Evolutionary conservation across 2,888 invertebrate genomes (phyloP).

Genomic region (Drosophila testacea): DNA sequence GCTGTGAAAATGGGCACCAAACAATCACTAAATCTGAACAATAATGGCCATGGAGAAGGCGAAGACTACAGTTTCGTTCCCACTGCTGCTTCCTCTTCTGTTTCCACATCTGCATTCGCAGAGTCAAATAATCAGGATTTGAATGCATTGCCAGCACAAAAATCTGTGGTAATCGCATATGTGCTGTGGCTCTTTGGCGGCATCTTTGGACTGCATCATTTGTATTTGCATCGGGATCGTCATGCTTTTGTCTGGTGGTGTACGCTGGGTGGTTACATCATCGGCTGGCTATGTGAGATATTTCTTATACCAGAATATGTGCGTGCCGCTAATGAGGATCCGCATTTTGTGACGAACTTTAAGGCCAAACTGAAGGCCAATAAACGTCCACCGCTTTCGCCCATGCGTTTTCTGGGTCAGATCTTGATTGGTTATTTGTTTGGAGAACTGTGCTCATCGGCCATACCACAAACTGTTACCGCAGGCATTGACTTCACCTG

Average conservation of each 20-base stretch:
- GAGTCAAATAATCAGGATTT: slow-evolving; percentile 40
- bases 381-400: slow-evolving; percentile 93
- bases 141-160: slow-evolving; percentile 81
- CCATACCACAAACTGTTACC: slow-evolving; percentile 91
- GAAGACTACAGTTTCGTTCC: not conserved
- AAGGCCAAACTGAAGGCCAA: slow-evolving; percentile 87
- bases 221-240: slow-evolving; percentile 94
- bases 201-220: slow-evolving; percentile 94
- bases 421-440: slow-evolving; percentile 92
- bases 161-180: slow-evolving; percentile 90
- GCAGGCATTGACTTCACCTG: slow-evolving; percentile 90
- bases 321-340: slow-evolving; percentile 91
- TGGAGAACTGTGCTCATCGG: slow-evolving; percentile 90
- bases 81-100: too few relatives aligned
- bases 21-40: slow-evolving; percentile 34
- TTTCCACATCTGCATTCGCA: not conserved
- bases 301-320: slow-evolving; percentile 94
- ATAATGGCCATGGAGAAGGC: not conserved
- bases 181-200: slow-evolving; percentile 95
- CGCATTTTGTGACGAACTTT: slow-evolving; percentile 88
- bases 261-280: slow-evolving; percentile 92
- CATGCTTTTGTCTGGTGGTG: slow-evolving; percentile 97
- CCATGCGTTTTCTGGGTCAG: slow-evolving; percentile 91
- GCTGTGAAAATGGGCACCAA: slow-evolving; percentile 46
- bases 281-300: slow-evolving; percentile 95